phyloP scores from a whole-genome alignment of 2,888 invertebrate genomes.

The Melanophora roralis region DNA sequence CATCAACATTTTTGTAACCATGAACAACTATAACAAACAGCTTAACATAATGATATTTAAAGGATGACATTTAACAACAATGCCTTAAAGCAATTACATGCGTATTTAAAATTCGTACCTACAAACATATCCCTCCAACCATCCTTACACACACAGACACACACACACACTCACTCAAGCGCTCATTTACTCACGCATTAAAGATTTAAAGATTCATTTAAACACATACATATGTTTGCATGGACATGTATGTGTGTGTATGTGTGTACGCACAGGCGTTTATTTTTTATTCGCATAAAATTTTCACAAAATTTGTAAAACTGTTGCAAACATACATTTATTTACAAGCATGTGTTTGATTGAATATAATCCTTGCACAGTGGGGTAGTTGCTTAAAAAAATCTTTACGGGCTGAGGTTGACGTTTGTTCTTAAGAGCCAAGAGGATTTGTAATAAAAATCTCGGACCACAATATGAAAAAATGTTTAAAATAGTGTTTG shows the following conservation, averaged over 20 bases:
- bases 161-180: neutral
- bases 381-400: neutral
- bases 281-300: constrained; percentile 1
- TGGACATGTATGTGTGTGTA: neutral
- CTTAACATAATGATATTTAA: constrained; percentile 48
- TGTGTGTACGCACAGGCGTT: neutral
- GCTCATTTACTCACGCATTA: too few species aligned
- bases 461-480: too few species aligned
- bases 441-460: too few species aligned
- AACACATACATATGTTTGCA: neutral
- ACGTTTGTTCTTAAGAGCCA: too few species aligned
- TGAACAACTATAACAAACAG: constrained; percentile 44
- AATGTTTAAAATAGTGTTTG: too few species aligned
- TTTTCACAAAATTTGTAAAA: constrained; percentile 16
- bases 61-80: constrained; percentile 54
- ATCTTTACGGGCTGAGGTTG: too few species aligned
- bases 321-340: neutral
- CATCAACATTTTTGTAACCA: constrained; percentile 37
- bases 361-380: constrained; percentile 14
- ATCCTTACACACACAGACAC: neutral
- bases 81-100: constrained; percentile 54
- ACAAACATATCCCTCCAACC: neutral
- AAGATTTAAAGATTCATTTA: too few species aligned
- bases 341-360: constrained; percentile 6
- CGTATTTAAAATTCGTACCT: constrained; percentile 29